Base-by-base conservation (phyloP, 2,888 invertebrate species). In the Lycaena phlaeas region DNA sequence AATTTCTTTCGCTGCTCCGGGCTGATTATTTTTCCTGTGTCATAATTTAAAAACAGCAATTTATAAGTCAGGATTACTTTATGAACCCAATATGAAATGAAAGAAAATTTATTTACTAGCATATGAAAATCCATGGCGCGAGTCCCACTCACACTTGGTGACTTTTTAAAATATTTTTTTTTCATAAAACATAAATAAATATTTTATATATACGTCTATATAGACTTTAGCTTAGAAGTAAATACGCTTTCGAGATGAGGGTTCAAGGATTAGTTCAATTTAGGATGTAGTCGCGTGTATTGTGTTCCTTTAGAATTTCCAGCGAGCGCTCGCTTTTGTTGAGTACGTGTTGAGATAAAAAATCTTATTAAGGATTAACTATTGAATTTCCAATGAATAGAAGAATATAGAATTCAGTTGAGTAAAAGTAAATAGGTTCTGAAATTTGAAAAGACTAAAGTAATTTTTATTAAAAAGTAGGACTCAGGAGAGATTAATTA, bases 321-420 rank as follows among this genome's bases (percentile, higher is more conserved):
- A 22, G 34, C 3, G 22, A 34, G 34, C 34, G 34, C 34, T 18
- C 6, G 18, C 18, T 12, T 34, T 34, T 18, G 34, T 34, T 11
- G 7, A 7, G 34, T 17, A 34, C 34, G 34, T 34, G 34, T 34
- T 34, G 22, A 22, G 22, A 2, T 22, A 22, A 34, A 34, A 34
- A 34, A 18, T 34, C 34, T 22, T 34, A 34, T 34, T 34, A 34
- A 11, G 18, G 14, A 34, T 34, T 34, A 34, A 22, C 34, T 34
- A 34, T 34, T 34, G 34, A 34, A 22, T 34, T 34, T 7, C 34
- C 34, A 12, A 34, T 34, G 34, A 34, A 34, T 34, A 34, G 34
- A 34, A 34, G 22, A 22, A 22, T 22, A 22, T 2, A 22, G 22
- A 7, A 22, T 22, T 22, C n/a, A 18, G 18, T 18, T 4, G 5